Percentiles rank a stretch among this genome's conserved stretches.
phyloP scores from a whole-genome alignment of 2,113 vertebrate species.

The Coptodon bakossiorum region DNA sequence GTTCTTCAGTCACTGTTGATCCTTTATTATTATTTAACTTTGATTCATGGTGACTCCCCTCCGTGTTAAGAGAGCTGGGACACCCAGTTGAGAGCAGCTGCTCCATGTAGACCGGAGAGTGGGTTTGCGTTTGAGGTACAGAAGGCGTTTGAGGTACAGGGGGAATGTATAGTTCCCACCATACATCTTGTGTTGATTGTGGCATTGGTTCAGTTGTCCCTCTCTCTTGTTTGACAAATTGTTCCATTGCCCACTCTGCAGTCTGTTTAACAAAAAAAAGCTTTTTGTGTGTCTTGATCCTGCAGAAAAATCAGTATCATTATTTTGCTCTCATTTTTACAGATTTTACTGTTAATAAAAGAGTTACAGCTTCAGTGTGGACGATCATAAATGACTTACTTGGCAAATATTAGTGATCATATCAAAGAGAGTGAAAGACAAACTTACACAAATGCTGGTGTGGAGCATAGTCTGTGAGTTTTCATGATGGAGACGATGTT shows the following conservation, averaged over 20 bases:
- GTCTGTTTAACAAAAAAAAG: neutral
- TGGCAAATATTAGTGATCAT: accelerated
- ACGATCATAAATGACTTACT: neutral
- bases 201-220: too few species aligned
- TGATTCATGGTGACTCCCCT: too few species aligned
- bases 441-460: neutral
- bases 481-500: accelerated
- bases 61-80: too few species aligned
- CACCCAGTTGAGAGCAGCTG: too few species aligned
- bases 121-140: too few species aligned
- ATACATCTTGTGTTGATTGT: too few species aligned
- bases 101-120: too few species aligned
- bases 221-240: neutral
- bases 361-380: accelerated
- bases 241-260: neutral
- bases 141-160: too few species aligned
- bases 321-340: neutral
- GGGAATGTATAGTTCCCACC: too few species aligned
- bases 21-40: too few species aligned
- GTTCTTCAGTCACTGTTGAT: too few species aligned
- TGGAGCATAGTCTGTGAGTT: accelerated
- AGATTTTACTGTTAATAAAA: neutral
- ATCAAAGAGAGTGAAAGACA: neutral
- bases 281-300: accelerated
- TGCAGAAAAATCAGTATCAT: neutral